These are phyloP conservation scores for Sarcophaga variegata DNA, from an alignment of 2,888 invertebrate species.

Conservation along the genomic window DNA sequence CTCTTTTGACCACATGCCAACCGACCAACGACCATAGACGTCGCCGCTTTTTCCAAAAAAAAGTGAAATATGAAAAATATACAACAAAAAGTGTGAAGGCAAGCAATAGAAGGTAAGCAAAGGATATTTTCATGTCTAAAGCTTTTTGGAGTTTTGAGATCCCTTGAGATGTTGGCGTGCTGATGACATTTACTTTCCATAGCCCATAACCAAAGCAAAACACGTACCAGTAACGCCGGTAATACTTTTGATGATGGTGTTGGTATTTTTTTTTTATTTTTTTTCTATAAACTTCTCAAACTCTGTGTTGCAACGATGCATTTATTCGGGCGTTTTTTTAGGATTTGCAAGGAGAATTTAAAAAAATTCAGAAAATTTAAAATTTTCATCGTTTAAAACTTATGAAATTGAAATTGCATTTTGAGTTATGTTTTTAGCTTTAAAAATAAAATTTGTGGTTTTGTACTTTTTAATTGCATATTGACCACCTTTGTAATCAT, in stretches of 20 bases:
- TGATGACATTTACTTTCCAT: conserved; percentile 67
- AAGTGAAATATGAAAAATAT: neutral
- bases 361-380: too few relatives aligned
- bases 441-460: too few relatives aligned
- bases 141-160: conserved; percentile 56
- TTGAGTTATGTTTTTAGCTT: too few relatives aligned
- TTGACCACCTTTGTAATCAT: neutral
- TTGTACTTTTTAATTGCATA: neutral
- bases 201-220: conserved; percentile 45
- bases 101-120: conserved; percentile 23
- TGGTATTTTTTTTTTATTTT: conserved; percentile 2
- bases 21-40: conserved; percentile 24
- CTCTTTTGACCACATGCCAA: conserved; percentile 68
- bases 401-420: too few relatives aligned
- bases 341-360: too few relatives aligned
- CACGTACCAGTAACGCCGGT: conserved; percentile 45
- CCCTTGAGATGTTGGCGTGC: conserved; percentile 65
- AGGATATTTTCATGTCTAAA: conserved; percentile 47
- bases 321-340: neutral
- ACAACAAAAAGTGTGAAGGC: neutral
- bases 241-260: conserved; percentile 10
- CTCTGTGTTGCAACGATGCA: neutral
- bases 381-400: too few relatives aligned
- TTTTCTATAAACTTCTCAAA: neutral
- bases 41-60: conserved; percentile 53